Evolutionary conservation across 2,113 vertebrate genomes (phyloP).

Genomic region (Cyprinodon variegatus): DNA sequence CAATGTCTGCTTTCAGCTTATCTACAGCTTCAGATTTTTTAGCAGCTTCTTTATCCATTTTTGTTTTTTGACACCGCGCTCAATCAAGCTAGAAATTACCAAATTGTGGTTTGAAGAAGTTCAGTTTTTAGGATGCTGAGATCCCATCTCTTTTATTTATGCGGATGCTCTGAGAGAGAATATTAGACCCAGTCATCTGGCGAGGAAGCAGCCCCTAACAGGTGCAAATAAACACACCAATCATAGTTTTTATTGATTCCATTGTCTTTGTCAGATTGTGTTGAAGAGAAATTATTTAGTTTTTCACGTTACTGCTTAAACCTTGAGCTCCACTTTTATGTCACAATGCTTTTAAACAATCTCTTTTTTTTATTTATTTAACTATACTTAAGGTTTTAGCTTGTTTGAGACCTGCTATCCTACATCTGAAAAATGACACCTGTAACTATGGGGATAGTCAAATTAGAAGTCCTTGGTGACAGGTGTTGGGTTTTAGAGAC

Average conservation of each 20-base stretch:
- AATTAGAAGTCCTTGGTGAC: slow-evolving; percentile 15
- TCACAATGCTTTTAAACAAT: neutral
- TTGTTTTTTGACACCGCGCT: neutral
- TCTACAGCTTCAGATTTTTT: neutral
- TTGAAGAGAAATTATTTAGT: neutral
- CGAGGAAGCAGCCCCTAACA: no score
- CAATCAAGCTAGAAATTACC: neutral
- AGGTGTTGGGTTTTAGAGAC: slow-evolving; percentile 29
- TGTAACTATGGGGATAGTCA: slow-evolving; percentile 26
- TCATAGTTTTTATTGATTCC: no score
- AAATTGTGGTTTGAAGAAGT: neutral
- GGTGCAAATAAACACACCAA: no score
- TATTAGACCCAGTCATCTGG: no score
- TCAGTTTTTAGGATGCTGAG: neutral
- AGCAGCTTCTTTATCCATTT: neutral
- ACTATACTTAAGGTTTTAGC: neutral
- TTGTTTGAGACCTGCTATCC: neutral
- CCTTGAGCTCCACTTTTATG: neutral
- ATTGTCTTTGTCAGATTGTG: neutral
- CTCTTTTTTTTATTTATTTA: neutral
- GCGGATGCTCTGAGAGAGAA: neutral
- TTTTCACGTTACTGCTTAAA: neutral
- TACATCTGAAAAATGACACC: slow-evolving; percentile 34
- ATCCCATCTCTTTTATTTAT: neutral
- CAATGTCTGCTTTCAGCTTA: neutral